These are phyloP conservation scores for Hyalella azteca DNA, from an alignment of 2,888 invertebrate species.

Conservation along the genomic window DNA sequence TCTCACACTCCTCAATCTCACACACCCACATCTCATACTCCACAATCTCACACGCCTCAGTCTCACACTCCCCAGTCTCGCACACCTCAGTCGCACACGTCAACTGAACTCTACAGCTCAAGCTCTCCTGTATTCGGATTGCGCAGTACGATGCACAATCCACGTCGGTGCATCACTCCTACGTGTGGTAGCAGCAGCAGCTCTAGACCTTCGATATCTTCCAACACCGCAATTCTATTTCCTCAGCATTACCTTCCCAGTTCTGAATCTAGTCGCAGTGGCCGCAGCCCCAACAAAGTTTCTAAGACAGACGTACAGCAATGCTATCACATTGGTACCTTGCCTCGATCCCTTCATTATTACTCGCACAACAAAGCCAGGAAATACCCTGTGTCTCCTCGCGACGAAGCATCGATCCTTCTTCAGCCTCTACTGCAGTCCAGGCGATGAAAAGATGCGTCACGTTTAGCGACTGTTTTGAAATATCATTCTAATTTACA, in stretches of 20 bases:
- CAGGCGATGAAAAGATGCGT: no score
- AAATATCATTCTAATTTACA: no score
- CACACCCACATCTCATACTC: background rate
- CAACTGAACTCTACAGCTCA: constrained; percentile 35
- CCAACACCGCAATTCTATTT: constrained; percentile 26
- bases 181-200: background rate
- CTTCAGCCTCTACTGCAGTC: constrained; percentile 26
- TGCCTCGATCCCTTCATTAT: constrained; percentile 31
- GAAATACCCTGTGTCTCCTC: background rate
- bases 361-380: constrained; percentile 26
- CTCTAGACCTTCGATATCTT: background rate
- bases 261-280: background rate
- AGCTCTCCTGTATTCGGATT: constrained; percentile 23
- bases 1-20: background rate
- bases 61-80: constrained; percentile 9
- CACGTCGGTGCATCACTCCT: constrained; percentile 7
- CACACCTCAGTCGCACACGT: constrained; percentile 27
- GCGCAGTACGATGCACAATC: background rate
- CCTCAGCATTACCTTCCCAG: constrained; percentile 33
- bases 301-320: background rate
- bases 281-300: background rate
- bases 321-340: constrained; percentile 27
- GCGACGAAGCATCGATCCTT: constrained; percentile 20
- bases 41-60: constrained; percentile 30
- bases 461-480: no score